Evolutionary conservation across 2,888 invertebrate genomes (phyloP), one percentile per base, ranked within the genome.

Genomic region (Polyploca ridens): DNA sequence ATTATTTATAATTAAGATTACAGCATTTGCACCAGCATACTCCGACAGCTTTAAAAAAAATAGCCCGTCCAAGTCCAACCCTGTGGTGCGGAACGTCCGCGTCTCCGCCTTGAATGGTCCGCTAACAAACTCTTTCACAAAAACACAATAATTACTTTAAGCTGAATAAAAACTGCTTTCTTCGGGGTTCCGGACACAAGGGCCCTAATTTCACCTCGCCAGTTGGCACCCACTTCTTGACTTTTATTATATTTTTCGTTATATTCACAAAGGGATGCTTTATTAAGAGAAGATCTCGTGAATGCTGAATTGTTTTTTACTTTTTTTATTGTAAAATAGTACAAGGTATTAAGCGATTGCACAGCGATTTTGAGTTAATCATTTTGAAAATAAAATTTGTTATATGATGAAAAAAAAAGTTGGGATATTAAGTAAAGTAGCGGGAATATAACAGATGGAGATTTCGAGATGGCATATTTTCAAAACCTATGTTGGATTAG

Each of bases 51-150:
- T 13, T 8, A 13, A 41, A 13, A 13, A 41, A 41, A 41, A 41
- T 7, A 13, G 5, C 13, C 49, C 10, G 2, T 44, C 78, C 35
- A 64, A 87, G 57, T 88, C 77, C 89, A 79, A 38, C 82, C 84
- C 89, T 78, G 79, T 33, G 11, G 49, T 66, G 71, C 80, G 79
- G 82, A 82, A 82, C 87, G 90, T 84, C 90, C 89, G 86, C 84
- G 85, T 84, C 85, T 83, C 81, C 82, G 71, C 72, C 72, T 72
- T 92, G 90, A 94, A 94, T 94, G 91, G 90, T 82, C 85, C 88
- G 91, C 94, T 93, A 94, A 94, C 94, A 93, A 94, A 93, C 94
- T 93, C 94, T 93, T 94, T 93, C 89, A 93, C 90, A 94, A 93
- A 92, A 93, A 93, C 90, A 93, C 90, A 93, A 94, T 94, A 93